phyloP scores from a whole-genome alignment of 2,797 vertebrate genomes.

The Coilia nasus region DNA sequence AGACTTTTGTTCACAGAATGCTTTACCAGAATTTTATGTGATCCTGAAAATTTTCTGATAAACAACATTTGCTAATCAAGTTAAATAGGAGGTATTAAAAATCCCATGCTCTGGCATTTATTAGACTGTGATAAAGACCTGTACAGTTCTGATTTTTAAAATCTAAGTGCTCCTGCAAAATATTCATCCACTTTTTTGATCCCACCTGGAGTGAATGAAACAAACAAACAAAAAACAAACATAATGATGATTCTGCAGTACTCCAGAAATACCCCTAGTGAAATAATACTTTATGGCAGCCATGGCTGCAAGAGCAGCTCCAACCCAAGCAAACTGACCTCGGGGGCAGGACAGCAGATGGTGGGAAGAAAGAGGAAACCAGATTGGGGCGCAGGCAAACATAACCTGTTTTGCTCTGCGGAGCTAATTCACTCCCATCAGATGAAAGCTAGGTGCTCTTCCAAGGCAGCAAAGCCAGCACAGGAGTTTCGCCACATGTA shows the following conservation, averaged over 20 bases:
- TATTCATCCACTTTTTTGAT: background rate
- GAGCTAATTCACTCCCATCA: constrained; percentile 4
- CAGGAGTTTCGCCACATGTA: no score
- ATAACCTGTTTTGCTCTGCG: background rate
- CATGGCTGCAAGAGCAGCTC: background rate
- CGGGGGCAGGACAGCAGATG: background rate
- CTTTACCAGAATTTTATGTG: no score
- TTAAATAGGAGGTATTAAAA: no score
- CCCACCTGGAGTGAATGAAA: background rate
- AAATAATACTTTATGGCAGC: background rate
- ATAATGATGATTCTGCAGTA: background rate
- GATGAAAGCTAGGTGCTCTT: constrained; percentile 8
- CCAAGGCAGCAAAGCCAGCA: background rate
- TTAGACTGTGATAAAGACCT: no score
- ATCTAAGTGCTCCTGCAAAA: no score
- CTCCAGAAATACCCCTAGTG: background rate
- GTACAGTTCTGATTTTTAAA: no score
- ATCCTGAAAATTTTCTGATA: no score
- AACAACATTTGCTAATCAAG: no score
- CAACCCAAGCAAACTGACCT: background rate
- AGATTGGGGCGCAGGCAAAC: background rate
- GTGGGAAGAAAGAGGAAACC: background rate
- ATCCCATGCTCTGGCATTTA: no score
- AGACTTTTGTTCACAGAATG: background rate
- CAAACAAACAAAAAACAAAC: background rate